phyloP scores from a whole-genome alignment of 2,113 vertebrate species.

The Girardinichthys multiradiatus region DNA sequence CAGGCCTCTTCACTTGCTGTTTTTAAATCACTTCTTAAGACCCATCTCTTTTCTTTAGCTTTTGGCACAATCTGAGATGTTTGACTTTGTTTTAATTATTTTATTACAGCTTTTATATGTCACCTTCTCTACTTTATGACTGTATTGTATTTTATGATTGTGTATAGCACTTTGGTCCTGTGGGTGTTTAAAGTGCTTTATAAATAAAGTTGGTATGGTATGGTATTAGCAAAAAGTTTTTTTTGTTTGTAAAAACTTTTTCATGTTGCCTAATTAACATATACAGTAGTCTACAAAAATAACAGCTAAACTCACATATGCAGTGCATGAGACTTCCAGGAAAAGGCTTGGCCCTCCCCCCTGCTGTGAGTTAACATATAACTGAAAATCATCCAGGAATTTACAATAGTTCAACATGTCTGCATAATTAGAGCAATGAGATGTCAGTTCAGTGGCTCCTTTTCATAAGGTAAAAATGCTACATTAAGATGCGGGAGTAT shows the following conservation, averaged over 20 bases:
- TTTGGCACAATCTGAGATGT: no score
- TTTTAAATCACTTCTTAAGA: no score
- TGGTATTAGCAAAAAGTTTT: no score
- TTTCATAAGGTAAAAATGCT: conserved; percentile 15
- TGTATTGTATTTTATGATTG: no score
- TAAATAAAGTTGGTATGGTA: no score
- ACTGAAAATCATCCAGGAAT: background rate
- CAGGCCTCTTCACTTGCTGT: no score
- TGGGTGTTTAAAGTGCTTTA: no score
- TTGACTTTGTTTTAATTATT: no score
- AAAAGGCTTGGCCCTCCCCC: background rate
- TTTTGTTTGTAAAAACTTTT: background rate
- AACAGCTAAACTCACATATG: background rate
- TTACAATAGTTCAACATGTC: conserved; percentile 53
- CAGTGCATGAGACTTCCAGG: background rate
- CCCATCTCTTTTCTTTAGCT: no score
- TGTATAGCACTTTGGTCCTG: no score
- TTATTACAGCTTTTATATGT: no score
- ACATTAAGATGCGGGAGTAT: background rate
- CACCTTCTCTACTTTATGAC: no score
- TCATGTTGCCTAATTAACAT: background rate
- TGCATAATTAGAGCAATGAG: conserved; percentile 10
- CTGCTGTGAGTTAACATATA: conserved; percentile 20
- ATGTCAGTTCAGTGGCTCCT: conserved; percentile 17
- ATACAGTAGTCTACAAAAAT: background rate